phyloP scores from a whole-genome alignment of 2,888 invertebrate genomes.

The Aleiodes alternator region DNA sequence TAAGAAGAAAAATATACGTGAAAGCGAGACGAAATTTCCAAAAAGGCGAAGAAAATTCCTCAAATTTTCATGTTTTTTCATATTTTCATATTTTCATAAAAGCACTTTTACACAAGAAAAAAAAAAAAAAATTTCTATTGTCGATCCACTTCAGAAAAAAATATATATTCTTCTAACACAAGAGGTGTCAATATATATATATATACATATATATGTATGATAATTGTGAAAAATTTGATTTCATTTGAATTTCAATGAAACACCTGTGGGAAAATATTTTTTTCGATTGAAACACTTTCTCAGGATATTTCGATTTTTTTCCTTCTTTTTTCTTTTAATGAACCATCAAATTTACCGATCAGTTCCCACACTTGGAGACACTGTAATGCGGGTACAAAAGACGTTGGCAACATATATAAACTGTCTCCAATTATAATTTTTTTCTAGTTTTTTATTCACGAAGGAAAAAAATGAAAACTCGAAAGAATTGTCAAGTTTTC shows the following conservation, averaged over 20 bases:
- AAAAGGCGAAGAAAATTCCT: background rate
- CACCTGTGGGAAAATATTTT: background rate
- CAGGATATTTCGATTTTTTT: constrained; percentile 3
- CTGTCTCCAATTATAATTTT: constrained; percentile 11
- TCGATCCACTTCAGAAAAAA: background rate
- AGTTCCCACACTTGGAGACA: constrained; percentile 18
- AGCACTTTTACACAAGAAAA: background rate
- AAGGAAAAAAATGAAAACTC: background rate
- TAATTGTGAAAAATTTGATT: background rate
- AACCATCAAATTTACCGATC: background rate
- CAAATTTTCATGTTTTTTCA: constrained; percentile 25
- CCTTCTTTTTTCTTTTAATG: background rate
- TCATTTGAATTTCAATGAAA: constrained; percentile 18
- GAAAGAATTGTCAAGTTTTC: no score
- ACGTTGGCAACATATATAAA: constrained; percentile 8
- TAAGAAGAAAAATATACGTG: constrained; percentile 12
- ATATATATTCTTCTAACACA: background rate
- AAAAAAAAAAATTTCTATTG: background rate
- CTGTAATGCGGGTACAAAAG: constrained; percentile 19
- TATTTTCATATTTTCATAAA: constrained; percentile 14
- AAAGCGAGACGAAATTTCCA: constrained; percentile 39
- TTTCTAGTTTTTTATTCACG: constrained; percentile 6
- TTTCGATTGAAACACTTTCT: no score
- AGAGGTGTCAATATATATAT: background rate
- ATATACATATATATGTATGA: background rate